These are phyloP conservation scores for Pachypeltis micranthus DNA, from an alignment of 1,140 invertebrate genomes.

Conservation along the genomic window DNA sequence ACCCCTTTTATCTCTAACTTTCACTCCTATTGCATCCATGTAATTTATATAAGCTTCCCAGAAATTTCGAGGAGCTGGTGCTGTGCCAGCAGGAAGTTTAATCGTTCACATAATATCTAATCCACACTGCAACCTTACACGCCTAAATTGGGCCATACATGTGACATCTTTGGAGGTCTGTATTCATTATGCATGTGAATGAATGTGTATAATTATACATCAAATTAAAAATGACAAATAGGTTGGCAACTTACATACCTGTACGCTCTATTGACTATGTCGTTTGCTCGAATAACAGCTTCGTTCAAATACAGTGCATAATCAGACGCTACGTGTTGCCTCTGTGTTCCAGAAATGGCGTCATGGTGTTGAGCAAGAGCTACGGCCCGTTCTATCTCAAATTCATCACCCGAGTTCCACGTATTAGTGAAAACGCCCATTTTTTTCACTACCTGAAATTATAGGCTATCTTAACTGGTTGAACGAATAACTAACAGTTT, in stretches of 20 bases:
- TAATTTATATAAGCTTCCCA: too few species aligned
- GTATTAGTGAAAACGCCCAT: neutral
- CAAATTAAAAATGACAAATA: too few species aligned
- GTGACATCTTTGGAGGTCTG: too few species aligned
- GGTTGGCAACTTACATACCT: constrained; percentile 1
- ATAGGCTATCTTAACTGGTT: neutral
- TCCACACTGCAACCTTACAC: too few species aligned
- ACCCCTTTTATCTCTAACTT: too few species aligned
- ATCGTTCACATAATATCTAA: too few species aligned
- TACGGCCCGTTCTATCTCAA: constrained; percentile 36
- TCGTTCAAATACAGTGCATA: constrained; percentile 45
- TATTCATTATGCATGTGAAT: too few species aligned
- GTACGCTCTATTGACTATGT: constrained; percentile 2
- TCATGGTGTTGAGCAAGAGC: constrained; percentile 62
- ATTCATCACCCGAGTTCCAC: neutral
- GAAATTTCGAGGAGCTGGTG: too few species aligned
- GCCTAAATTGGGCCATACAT: too few species aligned
- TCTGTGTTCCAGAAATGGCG: constrained; percentile 56
- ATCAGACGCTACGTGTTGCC: constrained; percentile 77
- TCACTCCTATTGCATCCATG: too few species aligned
- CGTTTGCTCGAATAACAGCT: neutral
- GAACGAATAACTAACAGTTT: neutral
- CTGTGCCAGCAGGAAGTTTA: too few species aligned
- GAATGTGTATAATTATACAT: too few species aligned
- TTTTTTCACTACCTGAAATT: neutral